A percentile compares a stretch with the other conserved stretches of the same genome.
Evolutionary conservation across 2,113 vertebrate genomes (phyloP).

Genomic region (Felis chaus): DNA sequence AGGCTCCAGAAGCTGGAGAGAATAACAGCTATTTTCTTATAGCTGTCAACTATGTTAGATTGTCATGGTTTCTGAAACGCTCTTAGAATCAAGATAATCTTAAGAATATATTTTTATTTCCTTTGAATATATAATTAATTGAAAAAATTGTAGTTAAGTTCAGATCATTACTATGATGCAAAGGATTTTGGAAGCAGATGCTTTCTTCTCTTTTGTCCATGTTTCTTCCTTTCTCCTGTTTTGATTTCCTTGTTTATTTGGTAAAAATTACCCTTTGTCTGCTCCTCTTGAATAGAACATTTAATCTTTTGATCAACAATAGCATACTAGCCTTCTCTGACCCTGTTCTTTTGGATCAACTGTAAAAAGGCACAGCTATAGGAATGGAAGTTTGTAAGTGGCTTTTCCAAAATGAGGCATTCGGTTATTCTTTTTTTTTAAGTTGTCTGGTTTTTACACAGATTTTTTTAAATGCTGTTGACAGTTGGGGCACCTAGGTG

Average conservation of each 20-base stretch:
- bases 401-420: not conserved
- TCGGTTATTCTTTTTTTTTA: not conserved
- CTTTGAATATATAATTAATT: slow-evolving; percentile 26
- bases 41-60: not conserved
- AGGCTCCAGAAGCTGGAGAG: not conserved
- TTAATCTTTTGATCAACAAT: not conserved
- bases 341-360: not conserved
- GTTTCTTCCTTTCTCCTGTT: not conserved
- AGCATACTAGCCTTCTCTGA: not conserved
- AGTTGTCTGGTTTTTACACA: not conserved
- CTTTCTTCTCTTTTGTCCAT: not conserved
- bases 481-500: not conserved
- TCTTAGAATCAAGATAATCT: slow-evolving; percentile 12
- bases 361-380: not conserved
- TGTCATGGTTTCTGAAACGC: not conserved
- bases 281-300: not conserved
- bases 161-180: not conserved
- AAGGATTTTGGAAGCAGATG: not conserved
- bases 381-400: slow-evolving; percentile 20
- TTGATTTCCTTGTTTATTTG: slow-evolving; percentile 39
- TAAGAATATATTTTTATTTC: not conserved
- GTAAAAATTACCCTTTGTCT: slow-evolving; percentile 4
- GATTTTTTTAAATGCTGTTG: not conserved
- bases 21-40: not conserved
- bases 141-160: not conserved